Evolutionary conservation across 2,888 invertebrate species (phyloP), one percentile per base, ranked within the genome.

Genomic region (Dynastes maya): DNA sequence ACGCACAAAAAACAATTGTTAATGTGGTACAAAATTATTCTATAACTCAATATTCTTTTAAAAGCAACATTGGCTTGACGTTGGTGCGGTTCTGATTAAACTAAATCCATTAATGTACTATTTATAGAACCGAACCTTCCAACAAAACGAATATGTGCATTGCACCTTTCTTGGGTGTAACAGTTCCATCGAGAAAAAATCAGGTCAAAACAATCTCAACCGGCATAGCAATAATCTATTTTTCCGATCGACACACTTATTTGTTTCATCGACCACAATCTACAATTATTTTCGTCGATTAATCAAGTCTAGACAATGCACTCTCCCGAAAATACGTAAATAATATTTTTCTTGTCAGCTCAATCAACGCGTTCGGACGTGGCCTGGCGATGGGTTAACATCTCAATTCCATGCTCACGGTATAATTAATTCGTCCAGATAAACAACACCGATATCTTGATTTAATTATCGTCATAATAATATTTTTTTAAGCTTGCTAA

Each of bases 371-470:
- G 32, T 13, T 37, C 4, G n/a, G 32, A 37, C 32, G 32, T 37
- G 32, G 13, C 8, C n/a, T 11, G 4, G 32, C n/a, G 9, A 9
- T 64, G 32, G 22, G n/a, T 9, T 64, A 64, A 64, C 64, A 40
- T 37, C 64, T 64, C 37, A 6, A 64, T 64, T 64, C 64, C 37
- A 37, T 8, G 40, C 32, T 29, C 32, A 40, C 16, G n/a, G 16
- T 37, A 16, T 64, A 32, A 64, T 64, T 64, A 64, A 64, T 64
- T 64, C 40, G 13, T 64, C 40, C 11, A n/a, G 16, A 32, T 64
- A 64, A 32, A 64, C 64, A 58, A 64, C 64, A 37, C 32, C 37
- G 64, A 64, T 64, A 64, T 37, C 64, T 64, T 32, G 64, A 64
- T 64, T 37, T 64, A 64, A 64, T 64, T 64, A 64, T 37, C 13